phyloP scores from a whole-genome alignment of 2,888 invertebrate genomes.

The Merodon equestris region DNA sequence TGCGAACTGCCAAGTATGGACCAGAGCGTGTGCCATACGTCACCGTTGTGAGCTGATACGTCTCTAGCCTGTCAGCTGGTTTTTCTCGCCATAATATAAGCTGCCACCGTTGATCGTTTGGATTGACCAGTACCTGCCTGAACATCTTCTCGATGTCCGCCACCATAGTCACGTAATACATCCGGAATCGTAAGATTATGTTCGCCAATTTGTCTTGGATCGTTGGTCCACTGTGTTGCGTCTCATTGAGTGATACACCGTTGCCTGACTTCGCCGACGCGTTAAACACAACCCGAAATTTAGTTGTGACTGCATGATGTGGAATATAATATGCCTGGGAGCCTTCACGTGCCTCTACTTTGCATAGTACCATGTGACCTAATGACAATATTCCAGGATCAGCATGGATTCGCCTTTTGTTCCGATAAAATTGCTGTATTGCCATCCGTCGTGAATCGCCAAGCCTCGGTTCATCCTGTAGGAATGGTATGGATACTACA shows the following conservation, averaged over 20 bases:
- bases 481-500: too few species aligned
- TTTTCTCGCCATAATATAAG: constrained; percentile 33
- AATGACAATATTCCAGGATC: background rate
- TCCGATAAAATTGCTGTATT: too few species aligned
- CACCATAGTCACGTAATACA: constrained; percentile 17
- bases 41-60: constrained; percentile 26
- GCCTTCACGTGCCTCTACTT: background rate
- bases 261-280: constrained; percentile 17
- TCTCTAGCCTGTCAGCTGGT: constrained; percentile 5
- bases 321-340: constrained; percentile 35
- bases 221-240: constrained; percentile 1
- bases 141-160: constrained; percentile 39
- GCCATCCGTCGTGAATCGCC: too few species aligned
- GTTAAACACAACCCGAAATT: constrained; percentile 52
- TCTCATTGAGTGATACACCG: constrained; percentile 15
- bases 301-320: constrained; percentile 45
- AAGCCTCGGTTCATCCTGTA: too few species aligned
- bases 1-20: constrained; percentile 21
- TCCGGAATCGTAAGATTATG: constrained; percentile 28
- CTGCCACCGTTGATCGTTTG: constrained; percentile 20
- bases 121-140: constrained; percentile 20
- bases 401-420: too few species aligned
- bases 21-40: constrained; percentile 38
- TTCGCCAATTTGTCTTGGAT: constrained; percentile 34
- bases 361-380: background rate